A percentile compares a stretch with the other conserved stretches of the same genome.
phyloP scores from a whole-genome alignment of 2,113 vertebrate genomes.

The Vanacampus margaritifer region DNA sequence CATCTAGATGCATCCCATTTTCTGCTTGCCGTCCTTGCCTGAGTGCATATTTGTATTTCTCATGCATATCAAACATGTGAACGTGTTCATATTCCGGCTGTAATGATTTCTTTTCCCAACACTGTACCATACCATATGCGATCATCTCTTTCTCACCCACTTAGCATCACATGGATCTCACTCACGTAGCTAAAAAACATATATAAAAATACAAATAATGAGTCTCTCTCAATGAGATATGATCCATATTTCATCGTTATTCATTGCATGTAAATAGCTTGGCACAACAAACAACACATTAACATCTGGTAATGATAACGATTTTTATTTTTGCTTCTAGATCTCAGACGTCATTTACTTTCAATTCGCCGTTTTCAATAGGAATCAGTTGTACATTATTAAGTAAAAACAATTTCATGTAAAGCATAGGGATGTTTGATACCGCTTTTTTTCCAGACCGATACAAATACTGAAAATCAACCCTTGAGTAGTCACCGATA shows the following conservation, averaged over 20 bases:
- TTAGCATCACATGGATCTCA: slow-evolving; percentile 50
- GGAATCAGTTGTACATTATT: too few relatives aligned
- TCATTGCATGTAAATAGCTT: slow-evolving; percentile 64
- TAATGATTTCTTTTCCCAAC: slow-evolving; percentile 51
- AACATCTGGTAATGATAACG: not conserved
- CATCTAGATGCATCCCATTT: too few relatives aligned
- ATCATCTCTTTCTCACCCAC: slow-evolving; percentile 56
- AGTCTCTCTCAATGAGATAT: slow-evolving; percentile 46
- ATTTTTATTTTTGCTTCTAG: slow-evolving; percentile 1
- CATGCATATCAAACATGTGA: slow-evolving; percentile 7
- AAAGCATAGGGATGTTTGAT: too few relatives aligned
- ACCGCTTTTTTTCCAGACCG: too few relatives aligned
- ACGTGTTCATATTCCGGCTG: slow-evolving; percentile 18
- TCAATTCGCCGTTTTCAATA: too few relatives aligned
- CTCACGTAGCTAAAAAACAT: slow-evolving; percentile 31
- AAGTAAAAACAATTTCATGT: too few relatives aligned
- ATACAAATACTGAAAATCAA: too few relatives aligned
- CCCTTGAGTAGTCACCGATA: too few relatives aligned
- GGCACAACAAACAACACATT: slow-evolving; percentile 13
- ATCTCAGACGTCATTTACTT: too few relatives aligned
- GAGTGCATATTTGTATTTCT: not conserved
- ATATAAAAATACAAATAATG: slow-evolving; percentile 7
- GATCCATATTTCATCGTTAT: slow-evolving; percentile 64
- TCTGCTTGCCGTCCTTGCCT: not conserved
- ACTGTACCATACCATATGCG: slow-evolving; percentile 57